These are phyloP conservation scores for Hydrolagus colliei DNA, from an alignment of 2,797 vertebrate genomes.

Conservation along the genomic window DNA sequence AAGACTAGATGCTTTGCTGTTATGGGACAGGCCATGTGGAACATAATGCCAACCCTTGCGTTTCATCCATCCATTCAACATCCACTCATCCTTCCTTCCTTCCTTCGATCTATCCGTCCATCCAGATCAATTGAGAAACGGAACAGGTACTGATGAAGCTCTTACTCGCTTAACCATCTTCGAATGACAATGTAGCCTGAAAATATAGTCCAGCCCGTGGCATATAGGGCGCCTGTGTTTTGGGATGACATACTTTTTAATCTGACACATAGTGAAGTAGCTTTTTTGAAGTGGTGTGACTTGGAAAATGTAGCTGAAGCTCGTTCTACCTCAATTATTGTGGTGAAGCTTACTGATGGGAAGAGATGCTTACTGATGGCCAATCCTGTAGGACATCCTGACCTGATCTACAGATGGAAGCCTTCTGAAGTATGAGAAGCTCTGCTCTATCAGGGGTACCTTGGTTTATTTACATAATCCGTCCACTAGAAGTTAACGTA, in stretches of 20 bases:
- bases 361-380: neutral
- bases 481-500: no score
- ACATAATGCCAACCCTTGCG: constrained; percentile 21
- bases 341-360: neutral
- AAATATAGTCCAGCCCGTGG: constrained; percentile 17
- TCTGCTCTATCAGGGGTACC: neutral
- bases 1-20: constrained; percentile 1
- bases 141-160: constrained; percentile 1
- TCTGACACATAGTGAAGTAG: neutral
- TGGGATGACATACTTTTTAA: neutral
- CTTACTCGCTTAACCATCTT: constrained; percentile 22
- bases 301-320: neutral
- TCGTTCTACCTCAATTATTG: neutral
- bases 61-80: neutral
- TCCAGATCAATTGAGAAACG: constrained; percentile 11
- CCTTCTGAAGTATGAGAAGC: neutral
- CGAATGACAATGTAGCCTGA: constrained; percentile 11
- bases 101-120: constrained; percentile 7
- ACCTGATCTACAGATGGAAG: constrained; percentile 23
- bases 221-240: constrained; percentile 15
- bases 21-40: constrained; percentile 26
- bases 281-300: neutral
- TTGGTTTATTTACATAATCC: no score
- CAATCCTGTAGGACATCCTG: neutral
- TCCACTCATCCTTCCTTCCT: constrained; percentile 7